Conservation (phyloP, 2,888 invertebrate genomes). For the Allacma fusca region DNA sequence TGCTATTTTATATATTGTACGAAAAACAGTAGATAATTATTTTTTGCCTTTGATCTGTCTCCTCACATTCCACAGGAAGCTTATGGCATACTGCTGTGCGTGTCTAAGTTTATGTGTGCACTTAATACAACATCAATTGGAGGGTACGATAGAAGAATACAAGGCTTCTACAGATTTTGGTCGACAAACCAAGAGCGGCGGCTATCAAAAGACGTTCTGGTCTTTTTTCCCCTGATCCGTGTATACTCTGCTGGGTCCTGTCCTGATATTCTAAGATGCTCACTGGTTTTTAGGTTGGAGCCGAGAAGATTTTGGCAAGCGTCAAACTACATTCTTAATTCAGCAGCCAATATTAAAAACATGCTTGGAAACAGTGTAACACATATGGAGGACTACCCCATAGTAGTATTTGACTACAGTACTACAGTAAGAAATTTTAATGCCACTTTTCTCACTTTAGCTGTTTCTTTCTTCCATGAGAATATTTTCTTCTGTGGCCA, state of each 20-base stretch:
- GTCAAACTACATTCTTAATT: slow-evolving; percentile 34
- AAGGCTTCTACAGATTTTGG: slow-evolving; percentile 11
- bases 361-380: too few species aligned
- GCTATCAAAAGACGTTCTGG: not conserved
- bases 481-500: not conserved
- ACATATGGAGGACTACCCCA: too few species aligned
- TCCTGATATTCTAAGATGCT: not conserved
- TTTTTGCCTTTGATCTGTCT: not conserved
- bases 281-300: slow-evolving; percentile 39
- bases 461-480: too few species aligned
- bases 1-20: not conserved
- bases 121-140: too few species aligned
- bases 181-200: slow-evolving; percentile 17
- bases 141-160: not conserved
- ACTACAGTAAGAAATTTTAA: too few species aligned
- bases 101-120: too few species aligned
- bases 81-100: too few species aligned
- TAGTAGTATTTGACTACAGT: too few species aligned
- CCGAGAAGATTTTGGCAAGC: slow-evolving; percentile 32
- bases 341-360: not conserved
- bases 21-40: not conserved
- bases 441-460: too few species aligned
- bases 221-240: not conserved
- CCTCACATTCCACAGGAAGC: too few species aligned
- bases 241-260: too few species aligned